Evolutionary conservation across 2,888 invertebrate species (phyloP).

Genomic region (Pilophorus perplexus): DNA sequence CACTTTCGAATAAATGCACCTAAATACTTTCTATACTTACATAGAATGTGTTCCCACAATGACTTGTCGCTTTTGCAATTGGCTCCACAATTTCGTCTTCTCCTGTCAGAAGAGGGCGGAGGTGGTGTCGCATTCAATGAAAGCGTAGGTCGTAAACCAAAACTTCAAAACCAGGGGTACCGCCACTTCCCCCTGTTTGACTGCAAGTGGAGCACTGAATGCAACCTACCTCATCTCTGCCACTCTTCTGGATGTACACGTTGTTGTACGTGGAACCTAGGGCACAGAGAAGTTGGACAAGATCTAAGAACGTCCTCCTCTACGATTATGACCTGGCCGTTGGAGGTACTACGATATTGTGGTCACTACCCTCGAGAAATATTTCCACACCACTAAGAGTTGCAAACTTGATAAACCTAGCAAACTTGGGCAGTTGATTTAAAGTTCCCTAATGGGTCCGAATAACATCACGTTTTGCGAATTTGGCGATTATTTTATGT

Average conservation of each 20-base stretch:
- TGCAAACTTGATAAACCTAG: too few relatives aligned
- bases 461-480: too few relatives aligned
- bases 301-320: constrained; percentile 12
- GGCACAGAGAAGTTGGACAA: neutral
- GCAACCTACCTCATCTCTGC: neutral
- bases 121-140: constrained; percentile 10
- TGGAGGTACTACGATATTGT: neutral
- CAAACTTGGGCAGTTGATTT: too few relatives aligned
- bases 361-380: too few relatives aligned
- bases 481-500: too few relatives aligned
- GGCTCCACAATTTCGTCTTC: constrained; percentile 9
- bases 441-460: too few relatives aligned
- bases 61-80: neutral
- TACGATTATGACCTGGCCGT: constrained; percentile 5
- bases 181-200: constrained; percentile 5
- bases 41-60: too few relatives aligned
- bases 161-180: constrained; percentile 5
- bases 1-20: too few relatives aligned
- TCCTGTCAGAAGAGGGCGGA: constrained; percentile 2
- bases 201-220: neutral
- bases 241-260: constrained; percentile 13
- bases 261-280: neutral
- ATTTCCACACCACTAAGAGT: too few relatives aligned
- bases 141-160: neutral
- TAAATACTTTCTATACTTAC: too few relatives aligned